Conservation (phyloP, 2,888 invertebrate genomes). For the Cetonia aurata region DNA sequence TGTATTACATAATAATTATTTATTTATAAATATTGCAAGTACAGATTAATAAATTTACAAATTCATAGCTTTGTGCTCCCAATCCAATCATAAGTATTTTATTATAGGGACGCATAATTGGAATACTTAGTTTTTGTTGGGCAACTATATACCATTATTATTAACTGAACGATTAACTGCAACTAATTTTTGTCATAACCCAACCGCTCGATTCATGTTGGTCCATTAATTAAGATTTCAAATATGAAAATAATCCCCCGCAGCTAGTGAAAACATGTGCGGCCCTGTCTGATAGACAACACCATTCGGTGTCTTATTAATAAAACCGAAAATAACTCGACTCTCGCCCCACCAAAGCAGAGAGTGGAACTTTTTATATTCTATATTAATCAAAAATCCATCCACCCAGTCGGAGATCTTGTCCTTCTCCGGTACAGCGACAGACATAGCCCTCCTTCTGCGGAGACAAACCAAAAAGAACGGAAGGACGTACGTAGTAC, state of each 20-base stretch:
- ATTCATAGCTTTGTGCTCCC: too few relatives aligned
- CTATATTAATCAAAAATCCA: conserved; percentile 61
- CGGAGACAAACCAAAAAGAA: conserved; percentile 18
- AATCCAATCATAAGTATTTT: too few relatives aligned
- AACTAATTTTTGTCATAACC: neutral
- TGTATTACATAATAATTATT: too few relatives aligned
- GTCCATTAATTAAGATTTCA: conserved; percentile 45
- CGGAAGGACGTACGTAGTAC: neutral
- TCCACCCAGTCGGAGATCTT: conserved; percentile 49
- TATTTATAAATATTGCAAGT: too few relatives aligned
- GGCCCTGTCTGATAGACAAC: conserved; percentile 62
- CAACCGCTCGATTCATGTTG: conserved; percentile 3
- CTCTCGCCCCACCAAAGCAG: conserved; percentile 53
- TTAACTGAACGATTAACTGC: too few relatives aligned
- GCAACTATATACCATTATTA: too few relatives aligned
- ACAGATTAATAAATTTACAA: too few relatives aligned
- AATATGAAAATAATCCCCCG: conserved; percentile 51
- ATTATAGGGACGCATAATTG: too few relatives aligned
- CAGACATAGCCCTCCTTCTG: conserved; percentile 34
- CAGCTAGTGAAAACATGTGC: conserved; percentile 51
- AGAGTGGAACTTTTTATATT: conserved; percentile 62
- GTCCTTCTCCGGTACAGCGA: conserved; percentile 3
- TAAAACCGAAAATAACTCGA: conserved; percentile 63
- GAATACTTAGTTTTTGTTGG: too few relatives aligned
- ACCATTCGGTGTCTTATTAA: conserved; percentile 65